Percentiles rank a stretch among this genome's conserved stretches.
phyloP scores from a whole-genome alignment of 1,140 invertebrate species.

The Plodia interpunctella region DNA sequence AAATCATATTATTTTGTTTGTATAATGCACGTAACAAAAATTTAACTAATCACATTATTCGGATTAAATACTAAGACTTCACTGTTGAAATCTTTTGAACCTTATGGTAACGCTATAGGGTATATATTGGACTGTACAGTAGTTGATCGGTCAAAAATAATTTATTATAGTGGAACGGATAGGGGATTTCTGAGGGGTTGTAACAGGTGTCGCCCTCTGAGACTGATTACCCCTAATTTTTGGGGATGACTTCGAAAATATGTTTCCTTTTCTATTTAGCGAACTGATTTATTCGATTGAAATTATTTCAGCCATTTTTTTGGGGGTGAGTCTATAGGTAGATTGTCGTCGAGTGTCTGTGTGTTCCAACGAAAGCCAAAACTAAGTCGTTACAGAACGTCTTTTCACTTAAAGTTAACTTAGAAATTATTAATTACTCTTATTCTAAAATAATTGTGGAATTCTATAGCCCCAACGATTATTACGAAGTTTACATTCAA shows the following conservation, averaged over 20 bases:
- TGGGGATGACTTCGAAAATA: conserved; percentile 29
- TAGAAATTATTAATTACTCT: no score
- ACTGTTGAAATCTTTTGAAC: neutral
- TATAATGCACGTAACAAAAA: neutral
- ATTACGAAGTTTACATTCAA: no score
- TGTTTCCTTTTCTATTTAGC: conserved; percentile 14
- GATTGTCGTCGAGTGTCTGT: neutral
- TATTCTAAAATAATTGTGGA: no score
- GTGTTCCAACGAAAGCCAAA: no score
- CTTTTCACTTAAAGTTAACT: no score
- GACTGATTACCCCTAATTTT: conserved; percentile 39
- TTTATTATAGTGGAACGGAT: conserved; percentile 29
- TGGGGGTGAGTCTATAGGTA: neutral
- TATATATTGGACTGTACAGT: conserved; percentile 8
- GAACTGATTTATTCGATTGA: conserved; percentile 21
- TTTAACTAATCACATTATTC: neutral
- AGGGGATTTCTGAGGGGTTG: conserved; percentile 20
- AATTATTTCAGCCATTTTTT: neutral
- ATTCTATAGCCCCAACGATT: no score
- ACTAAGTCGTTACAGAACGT: no score
- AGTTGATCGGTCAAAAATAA: conserved; percentile 22
- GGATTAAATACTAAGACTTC: neutral
- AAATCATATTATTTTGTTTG: conserved; percentile 1
- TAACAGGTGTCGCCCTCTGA: conserved; percentile 39
- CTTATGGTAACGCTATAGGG: neutral